These are phyloP conservation scores for Eulithis testata DNA, from an alignment of 2,888 invertebrate species.

Conservation along the genomic window DNA sequence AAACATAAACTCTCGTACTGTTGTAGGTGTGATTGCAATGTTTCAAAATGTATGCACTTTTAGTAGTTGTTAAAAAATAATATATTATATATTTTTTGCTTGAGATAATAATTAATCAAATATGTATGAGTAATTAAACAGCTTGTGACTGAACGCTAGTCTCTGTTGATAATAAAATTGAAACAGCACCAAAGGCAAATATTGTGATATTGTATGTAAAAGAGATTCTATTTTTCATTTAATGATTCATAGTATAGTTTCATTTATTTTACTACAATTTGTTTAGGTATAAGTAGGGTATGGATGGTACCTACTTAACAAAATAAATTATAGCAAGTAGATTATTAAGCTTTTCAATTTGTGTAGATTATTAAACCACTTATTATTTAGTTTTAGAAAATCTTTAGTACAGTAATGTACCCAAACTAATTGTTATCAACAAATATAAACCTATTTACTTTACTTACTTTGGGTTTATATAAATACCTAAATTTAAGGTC, in stretches of 20 bases:
- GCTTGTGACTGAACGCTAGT: constrained; percentile 53
- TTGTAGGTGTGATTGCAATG: constrained; percentile 3
- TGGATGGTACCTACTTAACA: not conserved
- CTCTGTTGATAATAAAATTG: constrained; percentile 54
- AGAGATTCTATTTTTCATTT: constrained; percentile 49
- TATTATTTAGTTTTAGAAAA: no score
- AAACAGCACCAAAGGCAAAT: constrained; percentile 66
- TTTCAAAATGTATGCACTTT: not conserved
- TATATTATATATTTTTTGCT: not conserved
- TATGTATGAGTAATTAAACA: constrained; percentile 30
- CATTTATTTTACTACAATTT: constrained; percentile 22
- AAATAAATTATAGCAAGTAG: constrained; percentile 16
- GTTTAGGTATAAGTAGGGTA: not conserved
- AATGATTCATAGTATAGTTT: constrained; percentile 29
- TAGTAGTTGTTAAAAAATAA: not conserved
- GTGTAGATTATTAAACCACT: no score
- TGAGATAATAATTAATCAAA: constrained; percentile 1
- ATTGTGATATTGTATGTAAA: constrained; percentile 68
- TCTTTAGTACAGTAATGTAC: no score
- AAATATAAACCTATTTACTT: no score
- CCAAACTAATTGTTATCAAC: no score
- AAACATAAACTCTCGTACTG: constrained; percentile 15
- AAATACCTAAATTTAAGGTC: no score
- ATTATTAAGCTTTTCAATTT: not conserved
- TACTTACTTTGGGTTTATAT: no score